phyloP scores from a whole-genome alignment of 2,888 invertebrate genomes.

The Rhorus exstirpatorius region DNA sequence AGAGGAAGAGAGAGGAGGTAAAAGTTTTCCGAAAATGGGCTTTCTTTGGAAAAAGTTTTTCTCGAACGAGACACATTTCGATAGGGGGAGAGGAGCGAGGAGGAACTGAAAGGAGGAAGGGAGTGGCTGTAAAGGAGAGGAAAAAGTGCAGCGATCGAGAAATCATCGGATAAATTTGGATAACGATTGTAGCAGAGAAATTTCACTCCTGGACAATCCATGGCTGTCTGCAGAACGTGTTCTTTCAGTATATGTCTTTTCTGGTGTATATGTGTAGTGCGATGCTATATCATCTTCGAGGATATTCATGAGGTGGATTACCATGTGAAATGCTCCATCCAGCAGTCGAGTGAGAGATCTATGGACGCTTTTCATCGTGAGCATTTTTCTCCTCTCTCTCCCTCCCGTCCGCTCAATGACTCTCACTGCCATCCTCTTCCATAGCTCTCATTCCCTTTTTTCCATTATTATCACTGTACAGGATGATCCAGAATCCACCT shows the following conservation, averaged over 20 bases:
- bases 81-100: slow-evolving; percentile 3
- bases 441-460: no score
- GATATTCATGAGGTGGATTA: slow-evolving; percentile 84
- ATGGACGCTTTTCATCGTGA: slow-evolving; percentile 53
- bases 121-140: slow-evolving; percentile 2
- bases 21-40: slow-evolving; percentile 64
- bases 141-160: slow-evolving; percentile 54
- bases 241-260: neutral
- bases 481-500: slow-evolving; percentile 48
- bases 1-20: slow-evolving; percentile 21
- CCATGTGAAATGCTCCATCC: slow-evolving; percentile 81
- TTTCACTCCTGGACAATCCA: slow-evolving; percentile 20
- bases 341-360: slow-evolving; percentile 45
- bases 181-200: slow-evolving; percentile 40
- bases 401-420: no score
- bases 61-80: slow-evolving; percentile 40
- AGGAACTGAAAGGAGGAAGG: neutral
- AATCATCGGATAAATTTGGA: slow-evolving; percentile 61
- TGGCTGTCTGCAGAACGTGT: neutral
- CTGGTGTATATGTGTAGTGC: slow-evolving; percentile 7
- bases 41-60: slow-evolving; percentile 61
- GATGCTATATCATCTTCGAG: slow-evolving; percentile 76
- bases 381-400: slow-evolving; percentile 64
- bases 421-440: no score
- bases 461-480: slow-evolving; percentile 50